A percentile compares a stretch with the other conserved stretches of the same genome.
Conservation (phyloP, 2,113 vertebrate species). For the Sinocyclocheilus maitianheensis region DNA sequence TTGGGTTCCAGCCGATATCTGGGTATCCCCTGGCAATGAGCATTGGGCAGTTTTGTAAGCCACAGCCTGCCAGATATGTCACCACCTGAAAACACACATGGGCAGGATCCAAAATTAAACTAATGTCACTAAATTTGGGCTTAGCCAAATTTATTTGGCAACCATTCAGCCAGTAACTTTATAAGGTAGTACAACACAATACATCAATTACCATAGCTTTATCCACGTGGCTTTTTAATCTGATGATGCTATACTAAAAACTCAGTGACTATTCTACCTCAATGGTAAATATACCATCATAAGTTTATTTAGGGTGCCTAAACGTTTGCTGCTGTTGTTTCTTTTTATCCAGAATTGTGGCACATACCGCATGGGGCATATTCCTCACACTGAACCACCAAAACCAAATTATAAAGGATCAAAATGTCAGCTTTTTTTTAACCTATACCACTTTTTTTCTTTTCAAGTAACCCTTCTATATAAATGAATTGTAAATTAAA, state of each 20-base stretch:
- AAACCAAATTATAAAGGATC: no score
- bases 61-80: slow-evolving; percentile 93
- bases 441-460: not conserved
- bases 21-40: slow-evolving; percentile 93
- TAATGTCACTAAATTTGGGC: not conserved
- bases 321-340: not conserved
- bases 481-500: not conserved
- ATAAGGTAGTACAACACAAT: not conserved
- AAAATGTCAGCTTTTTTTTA: no score
- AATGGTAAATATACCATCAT: not conserved
- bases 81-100: slow-evolving; percentile 82
- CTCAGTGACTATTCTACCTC: not conserved
- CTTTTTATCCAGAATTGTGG: no score
- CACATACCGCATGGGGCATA: no score
- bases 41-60: slow-evolving; percentile 93
- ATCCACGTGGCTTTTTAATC: not conserved
- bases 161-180: not conserved
- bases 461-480: not conserved
- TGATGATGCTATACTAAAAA: not conserved
- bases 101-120: not conserved
- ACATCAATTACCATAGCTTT: not conserved
- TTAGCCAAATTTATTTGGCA: not conserved
- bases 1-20: slow-evolving; percentile 96
- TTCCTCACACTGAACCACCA: no score
- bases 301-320: not conserved